Evolutionary conservation across 2,113 vertebrate species (phyloP).

Genomic region (Lampris megalopsis): DNA sequence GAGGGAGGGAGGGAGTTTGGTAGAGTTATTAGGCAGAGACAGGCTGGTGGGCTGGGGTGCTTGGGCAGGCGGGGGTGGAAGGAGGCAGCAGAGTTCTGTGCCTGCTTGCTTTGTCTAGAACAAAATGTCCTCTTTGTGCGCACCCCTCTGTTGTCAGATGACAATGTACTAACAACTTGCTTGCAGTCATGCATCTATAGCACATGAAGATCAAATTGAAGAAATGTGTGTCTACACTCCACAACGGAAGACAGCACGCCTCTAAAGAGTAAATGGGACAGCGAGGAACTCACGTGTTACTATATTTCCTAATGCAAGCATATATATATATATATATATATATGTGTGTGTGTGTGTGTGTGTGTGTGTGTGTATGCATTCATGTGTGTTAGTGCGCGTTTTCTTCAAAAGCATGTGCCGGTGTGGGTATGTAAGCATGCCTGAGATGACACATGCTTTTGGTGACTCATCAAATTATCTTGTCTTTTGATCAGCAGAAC

Average conservation of each 20-base stretch:
- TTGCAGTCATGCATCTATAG: constrained; percentile 37
- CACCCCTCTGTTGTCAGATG: constrained; percentile 47
- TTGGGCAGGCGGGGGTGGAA: constrained; percentile 68
- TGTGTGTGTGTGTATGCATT: background rate
- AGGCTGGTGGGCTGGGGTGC: constrained; percentile 59
- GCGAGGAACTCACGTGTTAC: background rate
- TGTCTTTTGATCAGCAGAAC: background rate
- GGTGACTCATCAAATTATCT: background rate
- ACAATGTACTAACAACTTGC: constrained; percentile 44
- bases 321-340: constrained; percentile 1
- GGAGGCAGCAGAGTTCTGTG: constrained; percentile 57
- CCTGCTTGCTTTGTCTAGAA: constrained; percentile 70
- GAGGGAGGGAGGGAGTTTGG: constrained; percentile 43
- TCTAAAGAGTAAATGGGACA: constrained; percentile 25
- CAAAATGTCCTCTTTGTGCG: constrained; percentile 67
- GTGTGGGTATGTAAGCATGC: background rate
- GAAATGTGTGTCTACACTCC: background rate
- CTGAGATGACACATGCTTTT: background rate
- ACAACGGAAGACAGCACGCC: constrained; percentile 3
- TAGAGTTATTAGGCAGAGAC: constrained; percentile 55
- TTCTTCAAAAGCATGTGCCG: no score
- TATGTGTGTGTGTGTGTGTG: background rate
- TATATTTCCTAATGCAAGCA: background rate
- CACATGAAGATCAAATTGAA: constrained; percentile 8
- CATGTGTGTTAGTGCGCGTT: no score